Base-by-base conservation (phyloP, 2,888 invertebrate species). In the Lasioglossum morio region DNA sequence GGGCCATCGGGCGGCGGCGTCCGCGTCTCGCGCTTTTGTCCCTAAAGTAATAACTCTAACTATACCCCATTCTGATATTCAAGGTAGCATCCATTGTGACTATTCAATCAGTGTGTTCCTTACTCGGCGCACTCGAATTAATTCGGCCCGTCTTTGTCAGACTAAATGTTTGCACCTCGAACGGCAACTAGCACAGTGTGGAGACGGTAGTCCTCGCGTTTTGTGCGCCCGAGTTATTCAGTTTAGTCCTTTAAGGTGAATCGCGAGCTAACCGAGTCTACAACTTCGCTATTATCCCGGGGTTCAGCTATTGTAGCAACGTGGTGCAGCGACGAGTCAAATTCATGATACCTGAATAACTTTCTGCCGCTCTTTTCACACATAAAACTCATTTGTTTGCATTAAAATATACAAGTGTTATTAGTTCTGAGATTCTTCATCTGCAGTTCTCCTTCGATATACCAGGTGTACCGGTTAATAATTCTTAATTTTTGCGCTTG, bases 101-200 rank as follows among this genome's bases (percentile, higher is more conserved):
- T 19, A 37, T 69, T 69, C 37, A 69, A 69, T 69, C 69, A 23
- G 69, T 23, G 37, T 37, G 69, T 69, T 69, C 37, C 69, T 69
- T 69, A 37, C 23, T 34, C 27, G 37, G 19, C 19, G 37, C 69
- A 69, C 37, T 69, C 37, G 69, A 69, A 69, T 69, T 69, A 69
- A 69, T 69, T 69, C 30, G 16, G 30, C 19, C 19, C 53, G 53
- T 53, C 53, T 53, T 63, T 30, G 30, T 30, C 63, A 4, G 27
- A 16, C 60, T 27, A 27, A n/a, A 27, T 60, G 60, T 60, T 60
- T 60, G 60, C 27, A 60, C n/a, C 27, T 14, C 27, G 12, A 60
- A 60, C 27, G 53, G 53, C 53, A 53, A 53, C 53, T 53, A 53
- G 53, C 53, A 53, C 53, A 53, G 60, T 27, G 27, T 27, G 60